phyloP scores from a whole-genome alignment of 2,888 invertebrate genomes.

The Eudasyphora cyanicolor region DNA sequence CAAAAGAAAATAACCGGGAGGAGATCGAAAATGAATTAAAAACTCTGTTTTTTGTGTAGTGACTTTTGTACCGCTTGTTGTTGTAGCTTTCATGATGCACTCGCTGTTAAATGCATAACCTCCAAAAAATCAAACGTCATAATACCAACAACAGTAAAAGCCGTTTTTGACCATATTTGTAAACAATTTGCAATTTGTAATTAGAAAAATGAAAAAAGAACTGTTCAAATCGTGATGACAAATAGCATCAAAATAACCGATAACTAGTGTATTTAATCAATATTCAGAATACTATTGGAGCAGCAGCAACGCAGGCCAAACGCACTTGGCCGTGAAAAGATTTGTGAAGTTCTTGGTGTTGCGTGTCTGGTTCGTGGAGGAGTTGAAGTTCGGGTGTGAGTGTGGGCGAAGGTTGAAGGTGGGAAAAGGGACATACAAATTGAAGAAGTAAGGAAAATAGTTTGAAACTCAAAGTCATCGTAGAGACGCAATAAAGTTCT shows the following conservation, averaged over 20 bases:
- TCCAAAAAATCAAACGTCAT: constrained; percentile 28
- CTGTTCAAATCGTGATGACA: constrained; percentile 54
- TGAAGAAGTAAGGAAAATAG: background rate
- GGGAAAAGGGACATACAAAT: background rate
- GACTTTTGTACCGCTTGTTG: too few species aligned
- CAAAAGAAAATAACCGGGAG: too few species aligned
- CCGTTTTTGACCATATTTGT: constrained; percentile 64
- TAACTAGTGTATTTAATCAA: background rate
- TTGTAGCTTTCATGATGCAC: too few species aligned
- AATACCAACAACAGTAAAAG: constrained; percentile 54
- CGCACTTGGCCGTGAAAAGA: constrained; percentile 39
- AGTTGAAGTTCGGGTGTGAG: background rate
- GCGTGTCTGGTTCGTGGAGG: constrained; percentile 63
- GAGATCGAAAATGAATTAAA: too few species aligned
- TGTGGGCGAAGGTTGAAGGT: constrained; percentile 8
- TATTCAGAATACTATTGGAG: background rate
- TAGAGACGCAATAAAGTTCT: constrained; percentile 10
- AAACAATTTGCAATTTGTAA: constrained; percentile 55
- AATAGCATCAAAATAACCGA: constrained; percentile 37
- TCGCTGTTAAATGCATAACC: constrained; percentile 34
- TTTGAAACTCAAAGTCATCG: background rate
- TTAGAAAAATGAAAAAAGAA: constrained; percentile 33
- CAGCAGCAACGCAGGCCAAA: background rate
- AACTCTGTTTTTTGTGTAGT: too few species aligned
- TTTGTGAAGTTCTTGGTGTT: constrained; percentile 53